Conservation (phyloP, 2,888 invertebrate species). For the Hydropsyche betteni region DNA sequence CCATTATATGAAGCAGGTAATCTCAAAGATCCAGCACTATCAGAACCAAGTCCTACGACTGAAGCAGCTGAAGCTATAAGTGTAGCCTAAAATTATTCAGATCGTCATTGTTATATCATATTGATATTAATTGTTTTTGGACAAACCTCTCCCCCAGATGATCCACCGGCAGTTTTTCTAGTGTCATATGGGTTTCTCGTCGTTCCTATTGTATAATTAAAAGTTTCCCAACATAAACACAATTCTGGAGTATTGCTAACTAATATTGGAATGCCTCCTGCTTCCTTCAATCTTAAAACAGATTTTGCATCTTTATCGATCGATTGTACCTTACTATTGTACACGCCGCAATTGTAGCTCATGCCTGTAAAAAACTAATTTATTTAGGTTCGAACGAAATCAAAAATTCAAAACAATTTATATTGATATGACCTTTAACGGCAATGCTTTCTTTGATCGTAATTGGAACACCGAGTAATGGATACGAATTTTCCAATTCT, state of each 20-base stretch:
- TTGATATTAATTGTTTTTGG: neutral
- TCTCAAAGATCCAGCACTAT: conserved; percentile 90
- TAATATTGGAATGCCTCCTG: conserved; percentile 85
- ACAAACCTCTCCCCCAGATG: conserved; percentile 84
- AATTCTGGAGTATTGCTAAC: conserved; percentile 91
- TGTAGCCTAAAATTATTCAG: conserved; percentile 66
- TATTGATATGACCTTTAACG: conserved; percentile 64
- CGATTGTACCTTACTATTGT: neutral
- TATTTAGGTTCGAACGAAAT: neutral
- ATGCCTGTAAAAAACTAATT: conserved; percentile 1
- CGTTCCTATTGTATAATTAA: conserved; percentile 85
- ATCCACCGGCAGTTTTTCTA: conserved; percentile 84
- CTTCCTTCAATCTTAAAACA: conserved; percentile 73
- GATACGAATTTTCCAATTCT: conserved; percentile 67
- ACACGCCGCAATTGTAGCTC: neutral
- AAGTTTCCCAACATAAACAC: conserved; percentile 91
- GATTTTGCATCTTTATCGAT: conserved; percentile 75
- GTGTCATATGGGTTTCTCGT: conserved; percentile 91
- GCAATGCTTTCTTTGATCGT: conserved; percentile 76
- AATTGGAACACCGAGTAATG: conserved; percentile 76
- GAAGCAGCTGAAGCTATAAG: conserved; percentile 83
- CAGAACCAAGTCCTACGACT: conserved; percentile 84
- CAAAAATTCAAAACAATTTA: neutral
- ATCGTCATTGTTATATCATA: neutral
- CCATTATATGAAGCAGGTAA: conserved; percentile 92